These are phyloP conservation scores for Elgaria multicarinata DNA, from an alignment of 2,113 vertebrate genomes.

Conservation along the genomic window DNA sequence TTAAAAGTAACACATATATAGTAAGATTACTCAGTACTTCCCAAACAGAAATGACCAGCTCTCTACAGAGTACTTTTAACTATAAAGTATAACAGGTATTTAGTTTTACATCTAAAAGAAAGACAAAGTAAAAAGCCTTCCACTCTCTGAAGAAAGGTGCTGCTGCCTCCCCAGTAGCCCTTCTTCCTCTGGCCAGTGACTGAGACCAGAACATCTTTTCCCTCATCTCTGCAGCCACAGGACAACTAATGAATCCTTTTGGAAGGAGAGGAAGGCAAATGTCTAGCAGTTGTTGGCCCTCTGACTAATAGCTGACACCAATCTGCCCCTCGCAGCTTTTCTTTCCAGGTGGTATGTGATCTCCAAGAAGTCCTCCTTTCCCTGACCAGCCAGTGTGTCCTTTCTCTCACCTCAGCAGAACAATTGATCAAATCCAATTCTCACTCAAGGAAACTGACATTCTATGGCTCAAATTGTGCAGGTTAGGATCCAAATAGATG, in stretches of 20 bases:
- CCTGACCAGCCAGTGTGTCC: background rate
- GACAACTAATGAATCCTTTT: background rate
- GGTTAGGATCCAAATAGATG: background rate
- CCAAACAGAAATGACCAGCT: slow-evolving; percentile 30
- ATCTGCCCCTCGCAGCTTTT: background rate
- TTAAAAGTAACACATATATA: background rate
- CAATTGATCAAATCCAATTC: background rate
- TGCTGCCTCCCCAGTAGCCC: background rate
- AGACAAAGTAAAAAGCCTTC: slow-evolving; percentile 3
- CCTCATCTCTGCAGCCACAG: rapidly evolving
- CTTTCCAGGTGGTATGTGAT: background rate
- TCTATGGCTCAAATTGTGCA: background rate
- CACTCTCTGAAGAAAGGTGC: background rate
- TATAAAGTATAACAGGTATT: background rate
- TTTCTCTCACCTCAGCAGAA: background rate
- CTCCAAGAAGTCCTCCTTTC: background rate
- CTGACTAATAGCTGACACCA: background rate
- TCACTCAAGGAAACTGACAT: background rate
- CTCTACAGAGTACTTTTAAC: background rate
- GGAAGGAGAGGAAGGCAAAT: background rate
- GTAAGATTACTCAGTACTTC: background rate
- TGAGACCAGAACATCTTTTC: background rate
- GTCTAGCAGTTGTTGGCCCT: background rate
- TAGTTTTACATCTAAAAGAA: background rate
- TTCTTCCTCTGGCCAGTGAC: background rate